These are phyloP conservation scores for Hydrozoanthus gracilis DNA, from an alignment of 92 coral and sea anemone species.

Conservation along the genomic window DNA sequence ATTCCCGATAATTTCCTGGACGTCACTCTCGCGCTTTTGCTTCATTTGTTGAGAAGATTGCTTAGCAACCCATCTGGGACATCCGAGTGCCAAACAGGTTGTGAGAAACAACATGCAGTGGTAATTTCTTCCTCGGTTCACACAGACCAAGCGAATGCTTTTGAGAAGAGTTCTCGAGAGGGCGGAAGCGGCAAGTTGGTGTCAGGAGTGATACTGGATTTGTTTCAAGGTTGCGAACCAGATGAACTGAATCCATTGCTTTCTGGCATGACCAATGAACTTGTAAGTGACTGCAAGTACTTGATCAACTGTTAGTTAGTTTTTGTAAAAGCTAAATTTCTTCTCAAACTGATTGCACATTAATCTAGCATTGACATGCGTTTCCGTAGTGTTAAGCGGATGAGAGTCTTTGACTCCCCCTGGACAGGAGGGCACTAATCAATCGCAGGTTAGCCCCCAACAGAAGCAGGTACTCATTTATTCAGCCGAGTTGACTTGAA, in stretches of 20 bases:
- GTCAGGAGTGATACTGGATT: slow-evolving; percentile 54
- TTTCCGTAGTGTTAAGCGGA: no score
- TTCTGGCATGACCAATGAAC: slow-evolving; percentile 56
- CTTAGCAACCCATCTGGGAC: slow-evolving; percentile 40
- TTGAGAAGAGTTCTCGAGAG: not conserved
- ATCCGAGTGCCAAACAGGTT: slow-evolving; percentile 49
- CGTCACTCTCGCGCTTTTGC: slow-evolving; percentile 62
- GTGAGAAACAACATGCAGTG: slow-evolving; percentile 47
- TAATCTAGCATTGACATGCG: no score
- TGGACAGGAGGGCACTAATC: no score
- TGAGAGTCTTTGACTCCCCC: no score
- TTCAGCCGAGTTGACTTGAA: no score
- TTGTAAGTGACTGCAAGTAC: slow-evolving; percentile 58
- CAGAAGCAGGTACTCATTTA: no score
- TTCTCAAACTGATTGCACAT: no score
- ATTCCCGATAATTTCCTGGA: slow-evolving; percentile 64
- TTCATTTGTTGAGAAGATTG: slow-evolving; percentile 51
- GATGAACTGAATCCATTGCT: slow-evolving; percentile 56
- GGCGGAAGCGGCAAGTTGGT: slow-evolving; percentile 26
- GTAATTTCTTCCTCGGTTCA: not conserved
- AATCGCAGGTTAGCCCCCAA: no score
- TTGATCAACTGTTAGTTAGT: no score
- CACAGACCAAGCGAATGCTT: not conserved
- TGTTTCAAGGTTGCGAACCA: slow-evolving; percentile 69
- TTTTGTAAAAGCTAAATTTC: no score